phyloP scores from a whole-genome alignment of 1,140 invertebrate genomes.

The Drosophila lowei region DNA sequence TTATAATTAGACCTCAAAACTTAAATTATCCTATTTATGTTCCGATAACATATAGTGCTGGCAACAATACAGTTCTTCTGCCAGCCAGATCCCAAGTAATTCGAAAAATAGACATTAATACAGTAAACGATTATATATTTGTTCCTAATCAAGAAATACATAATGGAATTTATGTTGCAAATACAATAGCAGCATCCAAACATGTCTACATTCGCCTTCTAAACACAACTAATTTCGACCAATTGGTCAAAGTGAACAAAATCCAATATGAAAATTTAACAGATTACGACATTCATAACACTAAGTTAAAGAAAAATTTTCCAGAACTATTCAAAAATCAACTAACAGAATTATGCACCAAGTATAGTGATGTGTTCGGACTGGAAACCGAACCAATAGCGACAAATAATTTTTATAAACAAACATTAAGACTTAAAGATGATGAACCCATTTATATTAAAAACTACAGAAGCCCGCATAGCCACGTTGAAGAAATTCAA shows the following conservation, averaged over 20 bases:
- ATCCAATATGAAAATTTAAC: neutral
- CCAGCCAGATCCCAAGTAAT: too few species aligned
- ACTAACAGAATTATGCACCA: neutral
- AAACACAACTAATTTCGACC: slow-evolving; percentile 1
- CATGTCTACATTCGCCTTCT: neutral
- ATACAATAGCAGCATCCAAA: neutral
- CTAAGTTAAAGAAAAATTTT: slow-evolving; percentile 1
- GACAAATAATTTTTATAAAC: slow-evolving; percentile 3
- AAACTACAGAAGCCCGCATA: too few species aligned
- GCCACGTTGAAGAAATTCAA: too few species aligned
- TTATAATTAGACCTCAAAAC: too few species aligned
- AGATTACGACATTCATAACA: slow-evolving; percentile 5
- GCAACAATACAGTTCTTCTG: too few species aligned
- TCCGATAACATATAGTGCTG: too few species aligned
- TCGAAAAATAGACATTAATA: too few species aligned
- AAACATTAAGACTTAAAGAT: neutral
- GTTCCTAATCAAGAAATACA: neutral
- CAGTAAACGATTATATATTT: too few species aligned
- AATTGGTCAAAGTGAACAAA: slow-evolving; percentile 6
- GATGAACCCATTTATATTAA: neutral
- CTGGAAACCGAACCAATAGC: slow-evolving; percentile 4
- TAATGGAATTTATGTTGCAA: neutral
- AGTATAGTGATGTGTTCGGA: neutral
- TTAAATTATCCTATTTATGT: too few species aligned
- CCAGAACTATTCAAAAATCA: too few species aligned